Conservation (phyloP, 2,888 invertebrate species). For the Odontothrips loti region DNA sequence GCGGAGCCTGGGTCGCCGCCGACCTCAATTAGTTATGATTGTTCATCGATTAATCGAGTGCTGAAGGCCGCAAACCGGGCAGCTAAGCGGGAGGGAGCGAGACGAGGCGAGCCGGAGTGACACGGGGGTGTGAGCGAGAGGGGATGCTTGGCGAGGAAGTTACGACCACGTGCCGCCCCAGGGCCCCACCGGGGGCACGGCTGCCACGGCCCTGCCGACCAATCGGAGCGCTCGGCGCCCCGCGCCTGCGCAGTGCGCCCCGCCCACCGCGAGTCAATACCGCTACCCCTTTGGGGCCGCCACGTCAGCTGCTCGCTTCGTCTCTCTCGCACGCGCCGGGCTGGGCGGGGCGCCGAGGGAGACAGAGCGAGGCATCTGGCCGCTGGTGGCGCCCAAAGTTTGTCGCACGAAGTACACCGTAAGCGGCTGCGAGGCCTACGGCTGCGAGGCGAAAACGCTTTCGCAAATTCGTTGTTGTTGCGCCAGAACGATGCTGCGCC, state of each 20-base stretch:
- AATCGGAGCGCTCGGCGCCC: background rate
- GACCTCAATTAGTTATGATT: background rate
- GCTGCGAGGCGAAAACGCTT: too few species aligned
- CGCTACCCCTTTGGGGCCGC: background rate
- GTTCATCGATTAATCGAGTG: background rate
- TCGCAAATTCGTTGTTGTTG: too few species aligned
- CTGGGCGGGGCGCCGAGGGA: background rate
- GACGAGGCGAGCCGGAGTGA: background rate
- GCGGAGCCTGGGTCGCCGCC: too few species aligned
- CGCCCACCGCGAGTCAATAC: conserved; percentile 4
- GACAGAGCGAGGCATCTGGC: background rate
- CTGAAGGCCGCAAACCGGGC: background rate
- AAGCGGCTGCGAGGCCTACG: background rate
- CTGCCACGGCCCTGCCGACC: background rate
- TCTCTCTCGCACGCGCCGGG: background rate
- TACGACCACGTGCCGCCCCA: background rate
- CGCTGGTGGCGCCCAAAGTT: background rate
- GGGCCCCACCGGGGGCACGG: background rate
- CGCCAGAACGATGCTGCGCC: too few species aligned
- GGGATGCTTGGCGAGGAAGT: background rate
- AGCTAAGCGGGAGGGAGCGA: background rate
- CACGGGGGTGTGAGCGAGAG: background rate
- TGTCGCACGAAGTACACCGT: background rate
- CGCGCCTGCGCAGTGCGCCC: background rate
- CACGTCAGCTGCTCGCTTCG: background rate